phyloP scores from a whole-genome alignment of 2,888 invertebrate species.

The Tetrapedia diversipes region DNA sequence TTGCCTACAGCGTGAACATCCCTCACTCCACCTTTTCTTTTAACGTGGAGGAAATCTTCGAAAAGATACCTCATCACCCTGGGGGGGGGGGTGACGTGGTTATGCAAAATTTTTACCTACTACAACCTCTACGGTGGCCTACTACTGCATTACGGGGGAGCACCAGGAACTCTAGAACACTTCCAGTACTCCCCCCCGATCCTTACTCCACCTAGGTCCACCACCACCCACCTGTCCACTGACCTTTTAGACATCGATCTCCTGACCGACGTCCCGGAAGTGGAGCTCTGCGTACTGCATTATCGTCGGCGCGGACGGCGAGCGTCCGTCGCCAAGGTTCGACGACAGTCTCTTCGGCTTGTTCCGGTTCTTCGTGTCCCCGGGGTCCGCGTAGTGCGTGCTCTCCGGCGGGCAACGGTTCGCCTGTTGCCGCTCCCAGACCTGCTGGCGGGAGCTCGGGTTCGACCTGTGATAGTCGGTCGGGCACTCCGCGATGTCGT shows the following conservation, averaged over 20 bases:
- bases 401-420: slow-evolving; percentile 47
- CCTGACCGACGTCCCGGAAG: slow-evolving; percentile 88
- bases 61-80: no score
- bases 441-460: slow-evolving; percentile 46
- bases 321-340: slow-evolving; percentile 64
- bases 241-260: slow-evolving; percentile 87
- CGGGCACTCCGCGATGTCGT: slow-evolving; percentile 74
- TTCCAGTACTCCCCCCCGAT: neutral
- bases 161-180: no score
- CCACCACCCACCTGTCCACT: slow-evolving; percentile 71
- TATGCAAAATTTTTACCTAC: no score
- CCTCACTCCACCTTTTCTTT: no score
- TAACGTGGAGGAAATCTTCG: no score
- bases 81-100: no score
- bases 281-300: slow-evolving; percentile 87
- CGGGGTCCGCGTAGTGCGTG: slow-evolving; percentile 53
- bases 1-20: no score
- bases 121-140: no score
- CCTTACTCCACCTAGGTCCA: no score
- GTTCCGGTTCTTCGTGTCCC: slow-evolving; percentile 63
- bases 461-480: slow-evolving; percentile 68
- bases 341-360: slow-evolving; percentile 70
- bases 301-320: slow-evolving; percentile 76
- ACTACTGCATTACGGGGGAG: no score
- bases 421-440: slow-evolving; percentile 61